Evolutionary conservation across 2,797 vertebrate species (phyloP).

Genomic region (Molossus molossus): DNA sequence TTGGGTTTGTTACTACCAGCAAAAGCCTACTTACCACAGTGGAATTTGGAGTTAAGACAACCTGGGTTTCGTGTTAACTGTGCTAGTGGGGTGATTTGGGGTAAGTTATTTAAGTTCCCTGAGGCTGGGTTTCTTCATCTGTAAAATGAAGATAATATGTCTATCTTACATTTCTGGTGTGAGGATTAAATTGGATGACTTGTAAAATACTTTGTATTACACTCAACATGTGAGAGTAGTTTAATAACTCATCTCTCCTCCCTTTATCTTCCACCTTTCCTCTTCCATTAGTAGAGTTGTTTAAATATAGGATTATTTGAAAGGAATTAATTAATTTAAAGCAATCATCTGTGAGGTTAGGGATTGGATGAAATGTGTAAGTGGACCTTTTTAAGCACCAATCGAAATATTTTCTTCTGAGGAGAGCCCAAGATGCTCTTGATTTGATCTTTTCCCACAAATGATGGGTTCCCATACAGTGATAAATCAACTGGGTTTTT

Average conservation of each 20-base stretch:
- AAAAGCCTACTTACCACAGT: background rate
- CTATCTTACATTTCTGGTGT: background rate
- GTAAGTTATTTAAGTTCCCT: background rate
- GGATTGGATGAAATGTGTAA: background rate
- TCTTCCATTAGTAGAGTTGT: background rate
- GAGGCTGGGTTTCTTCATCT: constrained; percentile 17
- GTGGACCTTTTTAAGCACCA: background rate
- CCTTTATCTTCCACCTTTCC: background rate
- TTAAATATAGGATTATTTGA: constrained; percentile 16
- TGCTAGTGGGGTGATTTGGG: background rate
- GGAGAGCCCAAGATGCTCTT: background rate
- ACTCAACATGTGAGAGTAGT: background rate
- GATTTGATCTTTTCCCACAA: constrained; percentile 35
- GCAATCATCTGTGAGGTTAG: constrained; percentile 49
- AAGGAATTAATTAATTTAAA: constrained; percentile 16
- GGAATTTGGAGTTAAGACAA: constrained; percentile 40
- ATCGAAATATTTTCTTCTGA: constrained; percentile 44
- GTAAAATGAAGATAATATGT: background rate
- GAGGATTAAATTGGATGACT: constrained; percentile 27
- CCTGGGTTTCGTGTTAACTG: background rate
- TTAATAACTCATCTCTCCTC: background rate
- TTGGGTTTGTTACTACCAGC: background rate
- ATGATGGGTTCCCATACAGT: background rate
- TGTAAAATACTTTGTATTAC: constrained; percentile 36
- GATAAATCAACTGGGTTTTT: background rate